phyloP scores from a whole-genome alignment of 2,113 vertebrate genomes.

The Reinhardtius hippoglossoides region DNA sequence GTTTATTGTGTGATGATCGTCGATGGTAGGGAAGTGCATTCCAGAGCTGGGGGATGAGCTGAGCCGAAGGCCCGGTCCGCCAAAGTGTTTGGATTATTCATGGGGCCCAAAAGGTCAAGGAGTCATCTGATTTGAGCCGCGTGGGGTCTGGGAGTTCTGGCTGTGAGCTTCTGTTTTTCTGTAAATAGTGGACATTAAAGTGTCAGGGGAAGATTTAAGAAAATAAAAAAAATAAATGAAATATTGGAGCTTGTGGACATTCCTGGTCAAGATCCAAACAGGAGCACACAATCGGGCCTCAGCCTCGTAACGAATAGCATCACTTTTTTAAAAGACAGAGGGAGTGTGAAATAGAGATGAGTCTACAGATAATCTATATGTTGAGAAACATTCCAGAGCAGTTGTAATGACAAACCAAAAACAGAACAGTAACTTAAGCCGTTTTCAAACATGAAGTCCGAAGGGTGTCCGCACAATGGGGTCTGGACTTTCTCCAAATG shows the following conservation, averaged over 20 bases:
- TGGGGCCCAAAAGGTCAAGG: constrained; percentile 26
- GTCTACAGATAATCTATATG: no score
- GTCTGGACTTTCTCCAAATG: no score
- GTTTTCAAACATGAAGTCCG: background rate
- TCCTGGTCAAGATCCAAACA: background rate
- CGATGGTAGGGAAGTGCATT: constrained; percentile 31
- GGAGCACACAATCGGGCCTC: background rate
- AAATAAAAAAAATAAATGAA: background rate
- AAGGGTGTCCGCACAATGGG: no score
- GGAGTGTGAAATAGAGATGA: no score
- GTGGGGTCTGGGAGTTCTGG: background rate
- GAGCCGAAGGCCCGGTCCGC: background rate
- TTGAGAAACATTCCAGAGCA: no score
- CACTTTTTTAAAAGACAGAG: background rate
- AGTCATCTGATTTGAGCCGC: constrained; percentile 29
- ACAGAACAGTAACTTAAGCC: no score
- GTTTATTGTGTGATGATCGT: background rate
- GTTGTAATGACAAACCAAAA: no score
- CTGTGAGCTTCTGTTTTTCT: constrained; percentile 6
- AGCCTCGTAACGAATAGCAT: background rate
- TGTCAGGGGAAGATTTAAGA: constrained; percentile 1
- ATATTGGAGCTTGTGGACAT: background rate
- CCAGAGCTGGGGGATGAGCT: constrained; percentile 11
- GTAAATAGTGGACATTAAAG: constrained; percentile 4
- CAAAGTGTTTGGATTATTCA: constrained; percentile 29